Percentiles rank a stretch among this genome's conserved stretches.
phyloP scores from a whole-genome alignment of 2,888 invertebrate genomes.

The Griposia aprilina region DNA sequence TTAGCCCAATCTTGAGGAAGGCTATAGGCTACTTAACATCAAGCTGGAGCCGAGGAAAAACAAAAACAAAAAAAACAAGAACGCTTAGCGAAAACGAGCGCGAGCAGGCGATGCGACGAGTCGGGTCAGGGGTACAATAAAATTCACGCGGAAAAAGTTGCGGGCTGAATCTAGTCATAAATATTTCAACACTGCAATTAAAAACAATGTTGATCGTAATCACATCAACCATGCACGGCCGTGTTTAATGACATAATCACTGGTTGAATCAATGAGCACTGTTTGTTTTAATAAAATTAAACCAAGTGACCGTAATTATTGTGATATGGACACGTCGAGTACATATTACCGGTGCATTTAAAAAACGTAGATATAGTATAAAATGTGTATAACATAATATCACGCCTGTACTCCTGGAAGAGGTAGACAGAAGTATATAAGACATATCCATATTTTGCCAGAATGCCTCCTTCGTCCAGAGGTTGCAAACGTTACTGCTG shows the following conservation, averaged over 20 bases:
- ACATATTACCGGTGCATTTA: neutral
- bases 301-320: neutral
- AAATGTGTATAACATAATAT: neutral
- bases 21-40: no score
- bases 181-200: neutral
- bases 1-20: no score
- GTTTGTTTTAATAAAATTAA: conserved; percentile 21
- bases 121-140: no score
- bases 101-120: no score
- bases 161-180: neutral
- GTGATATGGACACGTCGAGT: neutral
- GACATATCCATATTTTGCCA: neutral
- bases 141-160: no score
- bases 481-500: neutral
- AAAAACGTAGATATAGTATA: conserved; percentile 3
- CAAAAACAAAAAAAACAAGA: no score
- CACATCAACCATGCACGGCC: conserved; percentile 4
- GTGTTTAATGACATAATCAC: conserved; percentile 22
- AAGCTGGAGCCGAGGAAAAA: no score
- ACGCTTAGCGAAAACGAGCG: no score
- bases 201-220: neutral
- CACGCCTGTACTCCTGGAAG: no score
- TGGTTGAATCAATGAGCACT: conserved; percentile 19
- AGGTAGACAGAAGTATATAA: neutral
- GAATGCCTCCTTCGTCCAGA: no score